Base-by-base conservation (phyloP, 2,888 invertebrate genomes). In the Notocelia uddmanniana region DNA sequence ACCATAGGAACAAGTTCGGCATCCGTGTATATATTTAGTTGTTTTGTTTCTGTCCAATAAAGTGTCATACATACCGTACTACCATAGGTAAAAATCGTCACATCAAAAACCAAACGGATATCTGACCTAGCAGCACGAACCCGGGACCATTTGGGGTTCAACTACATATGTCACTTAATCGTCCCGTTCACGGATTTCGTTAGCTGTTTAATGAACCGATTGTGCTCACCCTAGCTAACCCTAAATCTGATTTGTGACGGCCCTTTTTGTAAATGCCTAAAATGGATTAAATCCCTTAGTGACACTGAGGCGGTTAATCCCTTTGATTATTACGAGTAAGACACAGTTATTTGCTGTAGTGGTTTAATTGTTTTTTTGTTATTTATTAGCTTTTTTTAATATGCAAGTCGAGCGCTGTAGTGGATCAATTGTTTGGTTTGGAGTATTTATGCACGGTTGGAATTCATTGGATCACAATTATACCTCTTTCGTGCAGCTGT, bases 201-300 rank as follows among this genome's bases (percentile, higher is more conserved):
- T 82, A 80, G 82, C 78, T 82, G 85, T 86, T 87, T 90, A 92
- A 92, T 90, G 92, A 92, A 91, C 85, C 91, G 87, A 90, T 92
- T 92, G 90, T 90, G 85, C 81, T 76, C 83, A 83, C 89, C 87
- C 91, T 50, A 19, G 19, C 83, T 54, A 15, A n/a, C 83, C 81
- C 83, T 83, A 84, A 88, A 89, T 88, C 85, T 81, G 77, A 91
- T 88, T 91, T 88, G 83, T 83, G 83, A 83, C 81, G 81, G 82
- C 81, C 78, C 86, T 73, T 72, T 81, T 78, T 76, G 79, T 84
- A 86, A 85, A 88, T 88, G 86, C 86, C 84, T 86, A 82, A 75
- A 54, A 64, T 2, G 64, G 52, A 64, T 64, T 54, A 64, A 23
- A 18, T 54, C 64, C 21, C 64, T 15, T 21, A 37, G 6, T 75